Evolutionary conservation across 2,888 invertebrate species (phyloP), one percentile per base, ranked within the genome.

Genomic region (Melinaea marsaeus): DNA sequence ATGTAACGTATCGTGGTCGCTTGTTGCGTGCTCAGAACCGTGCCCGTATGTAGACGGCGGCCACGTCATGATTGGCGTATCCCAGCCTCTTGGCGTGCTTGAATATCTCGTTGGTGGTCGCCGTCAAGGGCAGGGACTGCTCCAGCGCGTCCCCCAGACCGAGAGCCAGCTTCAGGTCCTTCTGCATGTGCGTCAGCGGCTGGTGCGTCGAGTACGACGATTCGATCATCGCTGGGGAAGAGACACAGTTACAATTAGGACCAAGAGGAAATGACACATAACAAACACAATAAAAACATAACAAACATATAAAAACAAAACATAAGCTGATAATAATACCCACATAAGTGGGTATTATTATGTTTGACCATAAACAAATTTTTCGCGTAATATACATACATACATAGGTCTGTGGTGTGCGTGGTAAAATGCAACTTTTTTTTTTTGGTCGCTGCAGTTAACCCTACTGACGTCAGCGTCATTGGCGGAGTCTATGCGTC

Each of bases 71-170:
- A 79, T 96, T 96, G 57, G 97, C 96, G 83, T 98, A 98, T 22
- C 98, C 98, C 75, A 98, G 94, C 67, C 98, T 94, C 85, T 97
- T 96, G 73, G 98, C 97, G 85, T 98, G 97, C 87, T 98, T 98
- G 92, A 97, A 98, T 75, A 98, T 95, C 92, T 99, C 98, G 87
- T 98, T 98, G 68, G 98, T 96, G 70, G 97, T 95, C 54, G 98
- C 96, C 0, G 97, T 95, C 64, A 98, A 93, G 57, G 97, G 96
- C 73, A 98, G 92, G 0, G 98, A 97, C 85, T 98, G 98, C 79
- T 98, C 97, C 73, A 97, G 89, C 63, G 94, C 92, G 88, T 99
- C 97, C 34, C 97, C 97, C 88, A 98, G 93, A 57, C 94, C 94
- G 64, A 99, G 91, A 4, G 97, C 96, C 74, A 98, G 91, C 79